These are phyloP conservation scores for Drosophila mettleri DNA, from an alignment of 2,888 invertebrate species.

Conservation along the genomic window DNA sequence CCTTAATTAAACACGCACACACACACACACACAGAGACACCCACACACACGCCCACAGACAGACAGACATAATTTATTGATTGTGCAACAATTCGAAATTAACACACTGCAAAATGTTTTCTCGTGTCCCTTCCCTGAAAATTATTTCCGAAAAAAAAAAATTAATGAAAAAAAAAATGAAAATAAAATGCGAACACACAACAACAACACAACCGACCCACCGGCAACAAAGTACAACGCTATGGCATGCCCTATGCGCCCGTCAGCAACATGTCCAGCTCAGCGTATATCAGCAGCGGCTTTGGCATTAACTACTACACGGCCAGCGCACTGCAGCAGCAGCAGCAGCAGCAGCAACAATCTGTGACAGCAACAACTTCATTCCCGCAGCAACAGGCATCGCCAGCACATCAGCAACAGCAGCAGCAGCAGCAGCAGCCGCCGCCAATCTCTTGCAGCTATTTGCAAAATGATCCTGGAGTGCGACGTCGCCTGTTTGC, in stretches of 20 bases:
- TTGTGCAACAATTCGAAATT: conserved; percentile 64
- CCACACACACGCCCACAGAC: conserved; percentile 7
- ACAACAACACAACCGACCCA: conserved; percentile 32
- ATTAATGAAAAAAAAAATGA: conserved; percentile 18
- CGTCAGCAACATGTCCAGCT: conserved; percentile 77
- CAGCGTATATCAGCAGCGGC: conserved; percentile 80
- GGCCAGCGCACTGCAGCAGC: conserved; percentile 52
- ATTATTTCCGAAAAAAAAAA: conserved; percentile 13
- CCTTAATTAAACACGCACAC: conserved; percentile 22
- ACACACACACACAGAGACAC: conserved; percentile 6
- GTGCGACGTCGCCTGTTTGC: conserved; percentile 91
- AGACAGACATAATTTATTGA: conserved; percentile 48
- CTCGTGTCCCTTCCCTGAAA: conserved; percentile 66
- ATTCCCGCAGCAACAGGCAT: conserved; percentile 47
- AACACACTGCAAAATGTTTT: conserved; percentile 67
- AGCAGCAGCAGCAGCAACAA: conserved; percentile 49
- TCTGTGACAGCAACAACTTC: conserved; percentile 25
- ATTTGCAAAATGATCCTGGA: conserved; percentile 86
- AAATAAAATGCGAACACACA: conserved; percentile 31
- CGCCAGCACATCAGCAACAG: conserved; percentile 50
- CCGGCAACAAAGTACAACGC: conserved; percentile 73
- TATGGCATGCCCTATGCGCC: conserved; percentile 58
- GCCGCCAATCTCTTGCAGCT: conserved; percentile 38
- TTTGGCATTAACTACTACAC: conserved; percentile 83
- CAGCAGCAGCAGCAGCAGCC: conserved; percentile 47